These are phyloP conservation scores for Scelioninae gen. 1 DNA, from an alignment of 2,888 invertebrate genomes.

Conservation along the genomic window DNA sequence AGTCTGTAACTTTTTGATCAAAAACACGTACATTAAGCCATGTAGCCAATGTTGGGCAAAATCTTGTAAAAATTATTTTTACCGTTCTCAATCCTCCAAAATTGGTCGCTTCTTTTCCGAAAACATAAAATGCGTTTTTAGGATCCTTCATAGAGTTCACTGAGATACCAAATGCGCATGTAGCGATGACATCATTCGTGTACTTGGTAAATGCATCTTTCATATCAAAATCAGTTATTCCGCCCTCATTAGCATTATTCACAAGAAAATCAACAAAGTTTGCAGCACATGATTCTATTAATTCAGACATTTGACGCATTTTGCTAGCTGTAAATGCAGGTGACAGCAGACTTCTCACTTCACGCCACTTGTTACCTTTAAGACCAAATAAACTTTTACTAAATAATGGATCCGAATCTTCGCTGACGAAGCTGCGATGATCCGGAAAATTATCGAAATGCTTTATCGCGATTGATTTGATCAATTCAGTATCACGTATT, in stretches of 20 bases:
- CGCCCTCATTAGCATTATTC: constrained; percentile 48
- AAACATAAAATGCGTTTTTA: constrained; percentile 77
- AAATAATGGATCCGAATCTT: constrained; percentile 66
- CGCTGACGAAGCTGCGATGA: constrained; percentile 10
- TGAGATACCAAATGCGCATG: constrained; percentile 77
- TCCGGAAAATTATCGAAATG: background rate
- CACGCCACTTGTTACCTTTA: constrained; percentile 85
- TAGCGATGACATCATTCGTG: constrained; percentile 78
- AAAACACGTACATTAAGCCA: constrained; percentile 25
- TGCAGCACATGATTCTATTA: constrained; percentile 82
- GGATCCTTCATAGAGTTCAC: constrained; percentile 77
- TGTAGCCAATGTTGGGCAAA: constrained; percentile 39
- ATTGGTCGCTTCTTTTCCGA: constrained; percentile 70
- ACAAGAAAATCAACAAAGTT: constrained; percentile 76
- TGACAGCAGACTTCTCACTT: constrained; percentile 85
- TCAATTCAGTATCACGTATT: background rate
- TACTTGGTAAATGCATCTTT: no score
- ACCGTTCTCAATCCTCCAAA: constrained; percentile 47
- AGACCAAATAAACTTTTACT: constrained; percentile 73
- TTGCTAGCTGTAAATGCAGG: constrained; percentile 87
- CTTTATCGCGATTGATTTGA: background rate
- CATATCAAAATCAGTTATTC: constrained; percentile 72
- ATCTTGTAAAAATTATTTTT: constrained; percentile 67
- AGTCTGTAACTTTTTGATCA: constrained; percentile 9
- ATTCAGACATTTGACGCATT: constrained; percentile 85